These are phyloP conservation scores for Mixornis gularis DNA, from an alignment of 2,113 vertebrate genomes.

Conservation along the genomic window DNA sequence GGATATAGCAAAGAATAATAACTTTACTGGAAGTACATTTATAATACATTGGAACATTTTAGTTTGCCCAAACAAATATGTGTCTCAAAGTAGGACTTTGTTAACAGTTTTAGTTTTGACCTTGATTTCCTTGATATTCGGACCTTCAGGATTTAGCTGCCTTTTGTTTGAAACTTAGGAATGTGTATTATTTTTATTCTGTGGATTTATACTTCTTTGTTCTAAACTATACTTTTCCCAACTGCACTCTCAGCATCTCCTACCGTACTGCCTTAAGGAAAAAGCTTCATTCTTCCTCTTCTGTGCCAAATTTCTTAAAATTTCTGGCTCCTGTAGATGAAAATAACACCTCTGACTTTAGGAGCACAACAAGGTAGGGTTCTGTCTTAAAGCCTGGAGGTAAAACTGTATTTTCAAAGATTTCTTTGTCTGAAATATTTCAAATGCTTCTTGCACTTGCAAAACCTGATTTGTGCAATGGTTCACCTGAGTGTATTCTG, in stretches of 20 bases:
- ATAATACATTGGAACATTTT: neutral
- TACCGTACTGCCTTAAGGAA: slow-evolving; percentile 88
- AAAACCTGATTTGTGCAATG: neutral
- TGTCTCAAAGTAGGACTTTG: neutral
- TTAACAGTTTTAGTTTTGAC: neutral
- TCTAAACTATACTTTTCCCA: slow-evolving; percentile 69
- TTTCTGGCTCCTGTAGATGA: slow-evolving; percentile 96
- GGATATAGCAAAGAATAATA: neutral
- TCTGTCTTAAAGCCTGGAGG: neutral
- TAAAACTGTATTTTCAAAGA: slow-evolving; percentile 24
- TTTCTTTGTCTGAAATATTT: slow-evolving; percentile 5
- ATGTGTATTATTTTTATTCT: slow-evolving; percentile 53
- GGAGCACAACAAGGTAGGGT: slow-evolving; percentile 79
- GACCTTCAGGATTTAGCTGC: neutral
- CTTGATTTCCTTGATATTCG: slow-evolving; percentile 4
- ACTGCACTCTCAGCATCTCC: slow-evolving; percentile 80
- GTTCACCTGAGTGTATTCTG: neutral
- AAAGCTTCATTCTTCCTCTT: slow-evolving; percentile 92
- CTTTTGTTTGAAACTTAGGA: slow-evolving; percentile 31
- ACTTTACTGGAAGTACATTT: neutral
- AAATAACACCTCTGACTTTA: slow-evolving; percentile 84
- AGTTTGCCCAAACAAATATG: neutral
- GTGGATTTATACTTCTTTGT: slow-evolving; percentile 53
- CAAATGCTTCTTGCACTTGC: neutral
- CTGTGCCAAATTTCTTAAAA: slow-evolving; percentile 99